A percentile compares a stretch with the other conserved stretches of the same genome.
These are phyloP conservation scores for Stratiomys singularior DNA, from an alignment of 2,888 invertebrate genomes.

Conservation along the genomic window DNA sequence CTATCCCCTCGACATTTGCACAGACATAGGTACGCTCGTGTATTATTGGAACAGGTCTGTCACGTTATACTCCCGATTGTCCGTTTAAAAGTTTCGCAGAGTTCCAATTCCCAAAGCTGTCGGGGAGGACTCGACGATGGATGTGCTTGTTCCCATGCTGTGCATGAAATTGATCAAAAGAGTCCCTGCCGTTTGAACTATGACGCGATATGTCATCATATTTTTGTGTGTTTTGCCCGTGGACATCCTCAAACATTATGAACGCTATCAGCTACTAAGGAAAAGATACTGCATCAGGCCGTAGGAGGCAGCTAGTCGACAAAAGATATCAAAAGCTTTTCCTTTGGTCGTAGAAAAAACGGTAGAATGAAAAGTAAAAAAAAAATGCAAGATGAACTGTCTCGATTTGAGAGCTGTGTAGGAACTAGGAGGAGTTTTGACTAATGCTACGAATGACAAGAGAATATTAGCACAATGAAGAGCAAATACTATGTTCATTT, in stretches of 20 bases:
- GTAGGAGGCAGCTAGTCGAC: slow-evolving; percentile 13
- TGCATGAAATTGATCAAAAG: slow-evolving; percentile 66
- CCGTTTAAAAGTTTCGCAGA: not conserved
- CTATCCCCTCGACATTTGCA: not conserved
- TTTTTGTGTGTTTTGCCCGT: slow-evolving; percentile 55
- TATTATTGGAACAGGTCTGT: not conserved
- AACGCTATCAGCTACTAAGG: slow-evolving; percentile 42
- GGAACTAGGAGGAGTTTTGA: no score
- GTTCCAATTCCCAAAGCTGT: not conserved
- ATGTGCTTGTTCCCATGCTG: slow-evolving; percentile 61
- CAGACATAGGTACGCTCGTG: not conserved
- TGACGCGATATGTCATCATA: slow-evolving; percentile 67
- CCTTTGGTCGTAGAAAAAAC: no score
- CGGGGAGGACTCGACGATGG: slow-evolving; percentile 1
- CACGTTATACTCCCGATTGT: not conserved
- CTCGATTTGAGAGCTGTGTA: no score
- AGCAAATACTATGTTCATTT: no score
- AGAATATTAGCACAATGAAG: no score
- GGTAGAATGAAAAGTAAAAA: no score
- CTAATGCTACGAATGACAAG: no score
- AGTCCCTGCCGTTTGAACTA: slow-evolving; percentile 67
- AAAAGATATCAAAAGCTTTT: not conserved
- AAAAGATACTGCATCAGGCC: slow-evolving; percentile 35
- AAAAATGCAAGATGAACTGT: no score
- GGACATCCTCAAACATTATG: slow-evolving; percentile 46